Evolutionary conservation across 2,113 vertebrate genomes (phyloP).

Genomic region (Dasypus novemcinctus): DNA sequence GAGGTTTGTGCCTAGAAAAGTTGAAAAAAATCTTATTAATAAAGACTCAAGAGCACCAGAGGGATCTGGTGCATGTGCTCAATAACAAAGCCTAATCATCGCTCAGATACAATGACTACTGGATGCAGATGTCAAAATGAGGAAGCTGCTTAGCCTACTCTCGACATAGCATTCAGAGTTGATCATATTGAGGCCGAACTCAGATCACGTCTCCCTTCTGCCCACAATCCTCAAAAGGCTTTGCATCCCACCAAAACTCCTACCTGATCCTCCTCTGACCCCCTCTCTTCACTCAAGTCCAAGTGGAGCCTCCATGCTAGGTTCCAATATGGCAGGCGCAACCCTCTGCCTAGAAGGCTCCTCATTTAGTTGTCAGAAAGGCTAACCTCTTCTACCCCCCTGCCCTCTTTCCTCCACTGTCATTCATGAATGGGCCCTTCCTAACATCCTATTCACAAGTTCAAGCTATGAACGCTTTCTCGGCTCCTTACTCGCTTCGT

Average conservation of each 20-base stretch:
- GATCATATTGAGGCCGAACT: neutral
- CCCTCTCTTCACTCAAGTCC: neutral
- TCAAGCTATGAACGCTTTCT: neutral
- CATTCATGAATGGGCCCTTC: no score
- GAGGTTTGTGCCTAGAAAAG: neutral
- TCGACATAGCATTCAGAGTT: fast-evolving
- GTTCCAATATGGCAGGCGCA: neutral
- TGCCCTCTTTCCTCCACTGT: neutral
- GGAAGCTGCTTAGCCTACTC: neutral
- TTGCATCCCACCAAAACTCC: neutral
- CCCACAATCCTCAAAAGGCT: neutral
- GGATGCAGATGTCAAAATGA: fast-evolving
- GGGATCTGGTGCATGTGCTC: no score
- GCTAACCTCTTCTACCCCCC: fast-evolving
- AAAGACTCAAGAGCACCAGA: neutral
- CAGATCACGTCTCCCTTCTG: neutral
- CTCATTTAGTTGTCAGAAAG: neutral
- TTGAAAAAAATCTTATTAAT: neutral
- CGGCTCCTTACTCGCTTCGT: neutral
- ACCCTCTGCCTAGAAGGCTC: neutral
- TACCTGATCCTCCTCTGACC: neutral
- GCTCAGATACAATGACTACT: neutral
- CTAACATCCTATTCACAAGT: neutral
- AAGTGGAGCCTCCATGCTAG: neutral
- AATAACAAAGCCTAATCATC: neutral